phyloP scores from a whole-genome alignment of 2,797 vertebrate genomes.

The Poeciliopsis gracilis region DNA sequence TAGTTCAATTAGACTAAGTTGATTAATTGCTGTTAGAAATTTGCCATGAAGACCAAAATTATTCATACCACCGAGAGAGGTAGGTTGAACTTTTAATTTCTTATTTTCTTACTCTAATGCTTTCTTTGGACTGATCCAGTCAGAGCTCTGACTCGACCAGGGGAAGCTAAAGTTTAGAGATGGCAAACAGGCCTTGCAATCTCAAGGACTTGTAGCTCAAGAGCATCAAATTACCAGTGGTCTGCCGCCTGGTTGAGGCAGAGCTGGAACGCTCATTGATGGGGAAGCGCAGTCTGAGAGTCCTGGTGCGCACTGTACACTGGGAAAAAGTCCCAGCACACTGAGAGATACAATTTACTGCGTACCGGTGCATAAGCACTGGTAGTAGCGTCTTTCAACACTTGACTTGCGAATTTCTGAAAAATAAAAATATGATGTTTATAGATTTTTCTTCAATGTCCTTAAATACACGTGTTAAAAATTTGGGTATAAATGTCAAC shows the following conservation, averaged over 20 bases:
- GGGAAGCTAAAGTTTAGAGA: background rate
- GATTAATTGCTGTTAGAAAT: background rate
- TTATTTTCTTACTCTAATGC: background rate
- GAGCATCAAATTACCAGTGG: background rate
- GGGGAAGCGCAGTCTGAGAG: background rate
- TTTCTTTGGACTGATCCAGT: background rate
- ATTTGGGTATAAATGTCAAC: background rate
- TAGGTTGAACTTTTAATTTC: background rate
- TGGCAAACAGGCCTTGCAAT: background rate
- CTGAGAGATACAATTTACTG: background rate
- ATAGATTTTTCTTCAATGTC: background rate
- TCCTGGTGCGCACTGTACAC: too few relatives aligned
- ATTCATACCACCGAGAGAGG: background rate
- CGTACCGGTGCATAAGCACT: background rate
- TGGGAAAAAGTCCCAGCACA: background rate
- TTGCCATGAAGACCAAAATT: background rate
- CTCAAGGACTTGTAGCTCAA: background rate
- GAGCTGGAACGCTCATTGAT: background rate
- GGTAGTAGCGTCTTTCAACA: background rate
- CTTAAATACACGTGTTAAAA: background rate
- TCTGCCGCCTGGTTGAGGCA: too few relatives aligned
- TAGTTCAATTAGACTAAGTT: background rate
- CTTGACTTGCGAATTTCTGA: background rate
- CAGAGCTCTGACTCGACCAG: background rate
- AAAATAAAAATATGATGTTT: background rate